Base-by-base conservation (phyloP, 2,888 invertebrate species). In the Catocala fraxini region DNA sequence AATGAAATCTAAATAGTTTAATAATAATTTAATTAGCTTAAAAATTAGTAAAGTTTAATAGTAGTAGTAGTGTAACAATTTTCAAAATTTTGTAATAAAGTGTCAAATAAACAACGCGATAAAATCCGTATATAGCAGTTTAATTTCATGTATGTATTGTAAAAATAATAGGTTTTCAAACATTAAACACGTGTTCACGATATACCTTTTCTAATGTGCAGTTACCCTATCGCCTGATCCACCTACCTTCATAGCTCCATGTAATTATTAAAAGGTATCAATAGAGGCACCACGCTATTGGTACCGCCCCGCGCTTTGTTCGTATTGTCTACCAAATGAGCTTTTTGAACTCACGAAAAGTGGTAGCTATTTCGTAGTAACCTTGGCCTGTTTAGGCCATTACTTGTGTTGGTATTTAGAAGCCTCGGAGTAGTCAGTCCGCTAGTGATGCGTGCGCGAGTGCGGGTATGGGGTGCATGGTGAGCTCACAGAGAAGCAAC, bases 381-480 rank as follows among this genome's bases (percentile, higher is more conserved):
- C 89, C 89, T 90, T 89, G 90, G 81, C 89, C 83, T 69, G 76
- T 73, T 83, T 85, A 65, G 13, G 11, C 59, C 45, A 66, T 79
- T 75, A 66, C 73, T 70, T 66, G 67, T 46, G 55, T 51, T 59
- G 58, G 57, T 71, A 70, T 65, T 65, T 63, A 63, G 62, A 46
- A 59, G 45, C 42, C 49, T 48, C 59, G 10, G 39, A 39, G 39
- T 51, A 63, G 63, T 75, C 68, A 55, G 61, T 51, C 6, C 39
- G 15, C 5, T 72, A 76, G 82, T 82, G 60, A 76, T 84, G 89
- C 25, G 25, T 25, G 0, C 4, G 25, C 3, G 25, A 25, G 65
- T 75, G 55, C 64, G 75, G 60, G 64, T 43, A 93, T 93, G 93
- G 93, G 93, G 69, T 92, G 93, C 68, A 81, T 88, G 77, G 80